These are phyloP conservation scores for Anabas testudineus DNA, from an alignment of 2,797 vertebrate genomes.

Conservation along the genomic window DNA sequence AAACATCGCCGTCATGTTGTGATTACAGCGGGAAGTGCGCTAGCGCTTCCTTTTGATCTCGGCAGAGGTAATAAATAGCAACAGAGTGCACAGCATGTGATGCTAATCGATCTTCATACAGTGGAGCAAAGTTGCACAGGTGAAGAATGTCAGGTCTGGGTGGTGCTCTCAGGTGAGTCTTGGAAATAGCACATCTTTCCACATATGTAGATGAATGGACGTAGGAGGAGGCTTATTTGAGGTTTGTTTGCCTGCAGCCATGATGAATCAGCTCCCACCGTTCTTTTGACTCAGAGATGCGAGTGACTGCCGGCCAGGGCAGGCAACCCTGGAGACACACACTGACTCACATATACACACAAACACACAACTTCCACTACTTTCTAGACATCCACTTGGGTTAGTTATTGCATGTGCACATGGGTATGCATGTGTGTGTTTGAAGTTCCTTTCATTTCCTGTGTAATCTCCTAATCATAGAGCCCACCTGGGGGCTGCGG, in stretches of 20 bases:
- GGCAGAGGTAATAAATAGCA: constrained; percentile 55
- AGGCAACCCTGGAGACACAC: constrained; percentile 47
- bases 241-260: constrained; percentile 57
- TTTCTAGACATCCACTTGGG: constrained; percentile 31
- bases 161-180: constrained; percentile 33
- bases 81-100: constrained; percentile 28
- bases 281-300: constrained; percentile 59
- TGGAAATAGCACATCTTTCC: constrained; percentile 11
- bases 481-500: constrained; percentile 69
- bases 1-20: constrained; percentile 39
- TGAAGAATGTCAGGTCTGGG: constrained; percentile 48
- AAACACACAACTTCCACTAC: constrained; percentile 3
- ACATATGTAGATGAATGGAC: constrained; percentile 22
- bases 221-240: constrained; percentile 39
- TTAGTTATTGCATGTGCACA: constrained; percentile 44
- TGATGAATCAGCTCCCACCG: constrained; percentile 71
- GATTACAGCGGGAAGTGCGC: constrained; percentile 42
- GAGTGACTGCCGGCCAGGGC: constrained; percentile 55
- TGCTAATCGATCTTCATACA: constrained; percentile 26
- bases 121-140: constrained; percentile 30
- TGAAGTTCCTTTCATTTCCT: constrained; percentile 77
- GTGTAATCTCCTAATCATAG: constrained; percentile 80
- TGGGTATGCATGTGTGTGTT: constrained; percentile 25
- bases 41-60: constrained; percentile 55
- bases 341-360: constrained; percentile 34